A percentile compares a stretch with the other conserved stretches of the same genome.
phyloP scores from a whole-genome alignment of 1,140 invertebrate species.

The Calliphora vicina region DNA sequence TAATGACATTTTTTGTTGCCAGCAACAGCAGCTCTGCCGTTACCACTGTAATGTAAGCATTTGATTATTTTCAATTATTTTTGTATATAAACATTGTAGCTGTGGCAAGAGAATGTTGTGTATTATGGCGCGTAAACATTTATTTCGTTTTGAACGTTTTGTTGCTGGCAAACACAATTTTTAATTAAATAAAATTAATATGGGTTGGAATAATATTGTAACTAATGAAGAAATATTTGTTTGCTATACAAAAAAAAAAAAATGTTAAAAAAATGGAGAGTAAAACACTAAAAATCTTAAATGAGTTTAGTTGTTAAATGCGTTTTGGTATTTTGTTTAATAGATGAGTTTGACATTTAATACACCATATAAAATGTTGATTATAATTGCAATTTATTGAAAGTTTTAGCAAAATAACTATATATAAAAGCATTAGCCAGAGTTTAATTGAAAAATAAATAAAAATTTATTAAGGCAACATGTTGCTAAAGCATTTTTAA shows the following conservation, averaged over 20 bases:
- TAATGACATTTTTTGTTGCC: slow-evolving; percentile 1
- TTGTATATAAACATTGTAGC: neutral
- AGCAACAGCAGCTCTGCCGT: neutral
- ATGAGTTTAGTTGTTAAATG: no score
- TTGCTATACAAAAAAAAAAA: neutral
- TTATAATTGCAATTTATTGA: no score
- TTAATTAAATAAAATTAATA: slow-evolving; percentile 34
- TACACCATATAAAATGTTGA: no score
- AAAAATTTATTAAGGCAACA: no score
- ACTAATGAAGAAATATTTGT: slow-evolving; percentile 25
- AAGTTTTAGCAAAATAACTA: no score
- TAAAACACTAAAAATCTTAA: no score
- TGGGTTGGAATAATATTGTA: slow-evolving; percentile 22
- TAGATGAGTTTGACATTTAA: no score
- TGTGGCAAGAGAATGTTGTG: neutral
- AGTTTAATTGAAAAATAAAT: no score
- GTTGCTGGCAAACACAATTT: neutral
- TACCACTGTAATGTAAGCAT: no score
- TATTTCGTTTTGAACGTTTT: neutral
- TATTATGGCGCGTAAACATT: neutral
- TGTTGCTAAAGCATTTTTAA: neutral
- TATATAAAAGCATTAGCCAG: no score
- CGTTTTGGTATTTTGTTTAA: no score
- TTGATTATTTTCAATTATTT: neutral
- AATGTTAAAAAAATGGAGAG: no score